phyloP scores from a whole-genome alignment of 1,140 invertebrate species.

The Dendrolimus punctatus region DNA sequence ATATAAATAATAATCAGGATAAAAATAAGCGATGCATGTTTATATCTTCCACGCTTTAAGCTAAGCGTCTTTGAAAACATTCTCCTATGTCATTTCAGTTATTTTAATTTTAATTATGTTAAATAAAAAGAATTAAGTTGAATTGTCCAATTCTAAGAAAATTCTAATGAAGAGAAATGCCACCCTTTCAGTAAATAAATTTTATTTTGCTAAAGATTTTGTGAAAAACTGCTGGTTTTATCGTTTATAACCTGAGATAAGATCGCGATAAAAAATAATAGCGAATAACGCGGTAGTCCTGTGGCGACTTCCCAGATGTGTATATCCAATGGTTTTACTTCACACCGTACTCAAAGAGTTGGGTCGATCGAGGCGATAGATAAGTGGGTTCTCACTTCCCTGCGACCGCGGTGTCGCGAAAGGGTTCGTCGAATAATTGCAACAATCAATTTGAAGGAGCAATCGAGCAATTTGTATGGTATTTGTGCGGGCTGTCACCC shows the following conservation, averaged over 20 bases:
- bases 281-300: constrained; percentile 35
- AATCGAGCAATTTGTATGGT: constrained; percentile 69
- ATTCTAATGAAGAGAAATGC: constrained; percentile 29
- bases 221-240: no score
- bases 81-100: no score
- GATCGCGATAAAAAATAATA: constrained; percentile 60
- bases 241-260: constrained; percentile 1
- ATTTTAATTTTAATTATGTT: no score
- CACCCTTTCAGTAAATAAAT: constrained; percentile 11
- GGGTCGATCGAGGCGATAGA: constrained; percentile 50
- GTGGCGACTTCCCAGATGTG: constrained; percentile 38
- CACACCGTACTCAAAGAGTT: constrained; percentile 60
- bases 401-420: constrained; percentile 49
- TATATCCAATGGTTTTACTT: constrained; percentile 32
- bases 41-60: no score
- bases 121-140: no score
- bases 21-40: no score
- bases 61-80: no score
- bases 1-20: no score
- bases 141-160: constrained; percentile 10
- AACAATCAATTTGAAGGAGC: constrained; percentile 67
- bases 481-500: constrained; percentile 68
- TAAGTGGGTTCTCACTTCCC: constrained; percentile 67
- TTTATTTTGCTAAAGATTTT: no score
- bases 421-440: constrained; percentile 67